Conservation (phyloP, 2,113 vertebrate species). For the Delphinapterus leucas region DNA sequence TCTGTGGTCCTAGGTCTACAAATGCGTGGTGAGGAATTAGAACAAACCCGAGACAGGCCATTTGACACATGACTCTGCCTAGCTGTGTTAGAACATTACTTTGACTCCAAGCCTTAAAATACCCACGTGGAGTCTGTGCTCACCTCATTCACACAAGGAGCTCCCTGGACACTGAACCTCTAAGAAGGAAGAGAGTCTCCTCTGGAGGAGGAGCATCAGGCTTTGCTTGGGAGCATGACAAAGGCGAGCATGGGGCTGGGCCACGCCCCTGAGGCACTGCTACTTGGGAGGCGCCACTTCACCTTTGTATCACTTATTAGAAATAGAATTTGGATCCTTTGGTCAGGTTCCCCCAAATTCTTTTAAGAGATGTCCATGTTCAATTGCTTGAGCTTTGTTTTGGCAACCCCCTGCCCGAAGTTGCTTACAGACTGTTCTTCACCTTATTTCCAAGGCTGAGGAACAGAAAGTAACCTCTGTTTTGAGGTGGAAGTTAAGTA, state of each 20-base stretch:
- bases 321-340: constrained; percentile 53
- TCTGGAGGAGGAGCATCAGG: constrained; percentile 32
- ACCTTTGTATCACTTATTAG: constrained; percentile 34
- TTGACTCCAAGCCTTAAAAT: constrained; percentile 80
- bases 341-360: constrained; percentile 48
- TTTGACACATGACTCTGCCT: constrained; percentile 59
- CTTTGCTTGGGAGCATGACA: constrained; percentile 18
- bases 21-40: constrained; percentile 48
- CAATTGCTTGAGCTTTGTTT: constrained; percentile 70
- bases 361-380: constrained; percentile 56
- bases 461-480: constrained; percentile 76
- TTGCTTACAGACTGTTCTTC: constrained; percentile 69
- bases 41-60: constrained; percentile 56
- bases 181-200: constrained; percentile 38
- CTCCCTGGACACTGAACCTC: constrained; percentile 62
- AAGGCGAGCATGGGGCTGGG: constrained; percentile 37
- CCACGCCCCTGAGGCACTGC: constrained; percentile 42
- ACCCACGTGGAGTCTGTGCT: constrained; percentile 71
- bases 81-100: constrained; percentile 53
- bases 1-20: constrained; percentile 67
- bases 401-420: constrained; percentile 53
- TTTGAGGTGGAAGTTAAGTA: constrained; percentile 76
- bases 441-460: constrained; percentile 59
- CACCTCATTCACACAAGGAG: constrained; percentile 63
- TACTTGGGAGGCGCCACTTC: constrained; percentile 55